Base-by-base conservation (phyloP, 1,140 invertebrate genomes). In the Nomia melanderi region DNA sequence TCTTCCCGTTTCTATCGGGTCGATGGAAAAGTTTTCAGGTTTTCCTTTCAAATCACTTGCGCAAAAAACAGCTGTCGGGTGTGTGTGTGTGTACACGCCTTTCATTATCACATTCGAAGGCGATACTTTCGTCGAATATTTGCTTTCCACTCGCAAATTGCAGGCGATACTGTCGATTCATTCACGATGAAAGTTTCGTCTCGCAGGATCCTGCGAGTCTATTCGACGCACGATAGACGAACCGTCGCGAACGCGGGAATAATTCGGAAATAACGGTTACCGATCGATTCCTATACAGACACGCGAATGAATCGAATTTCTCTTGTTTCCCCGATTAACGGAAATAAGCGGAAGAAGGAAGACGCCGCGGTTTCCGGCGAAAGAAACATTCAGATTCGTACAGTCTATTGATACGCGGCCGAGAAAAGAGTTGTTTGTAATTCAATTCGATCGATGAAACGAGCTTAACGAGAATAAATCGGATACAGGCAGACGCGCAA, bases 401-500 rank as follows among this genome's bases (percentile, higher is more conserved):
- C 12, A 56, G 50, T 59, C 65, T 69, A 76, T 76, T 70, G 70
- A 76, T 76, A 76, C 5, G 5, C 20, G 14, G 5, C 6, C 2
- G 27, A 60, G 54, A n/a, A n/a, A 60, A 23, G 41, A 57, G 20
- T 25, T 53, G 50, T 66, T 76, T 69, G 54, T 69, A 70, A 60
- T 70, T 70, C 64, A 67, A 56, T 65, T 78, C 31, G 11, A 78
- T 64, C 76, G 17, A 57, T 50, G 36, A 72, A 64, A 57, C 59
- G 36, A 57, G 36, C 25, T 75, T 72, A 72, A 77, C 29, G 57
- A 73, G 76, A 72, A 47, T 23, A 53, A 59, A 72, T 72, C 33
- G 23, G 54, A 59, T 20, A 11, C 27, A 39, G 25, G 9, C 53
- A 54, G 39, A 62, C 1, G 57, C 57, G 44, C 39, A 54, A 63